Evolutionary conservation across 2,113 vertebrate species (phyloP), one percentile per base, ranked within the genome.

Genomic region (Hoplias malabaricus): DNA sequence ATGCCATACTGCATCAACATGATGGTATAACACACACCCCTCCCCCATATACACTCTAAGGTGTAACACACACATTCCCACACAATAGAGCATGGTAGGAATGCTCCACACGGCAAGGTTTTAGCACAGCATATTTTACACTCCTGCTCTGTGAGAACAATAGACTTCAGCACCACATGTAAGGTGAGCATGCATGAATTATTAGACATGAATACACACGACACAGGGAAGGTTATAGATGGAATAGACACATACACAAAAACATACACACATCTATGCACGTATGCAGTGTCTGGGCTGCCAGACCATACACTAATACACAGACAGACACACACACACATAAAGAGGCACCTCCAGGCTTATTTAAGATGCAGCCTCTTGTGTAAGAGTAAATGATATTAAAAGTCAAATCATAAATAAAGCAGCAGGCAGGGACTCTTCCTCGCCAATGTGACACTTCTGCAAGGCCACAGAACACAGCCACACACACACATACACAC

Each of bases 341-440:
- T 36, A 42, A 10, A 59, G 53, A 79, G 16, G 27, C 19, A 78
- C 16, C 87, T 84, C 73, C 80, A 88, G 86, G 87, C 86, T 80
- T 87, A 82, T 86, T 89, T 89, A 81, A 86, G 80, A 90, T 90
- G 89, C 87, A 88, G 83, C 87, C 85, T 87, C 83, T 77, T 82
- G 82, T 88, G 88, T 88, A 85, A 86, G 78, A 88, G 85, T 88
- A 90, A 90, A 90, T 87, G 81, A 88, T 89, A 90, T 90, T 89
- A 89, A 91, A 92, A 92, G 87, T 90, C 87, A 83, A 83, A 90
- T 90, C 83, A 89, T 90, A 87, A 90, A 91, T 90, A 90, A 92
- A 90, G 87, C 85, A 91, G 80, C 83, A 86, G 84, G 75, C 83
- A 73, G 69, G 50, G 80, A 54, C 42, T 76, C 42, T 79, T 80